Base-by-base conservation (phyloP, 2,888 invertebrate species). In the Eledona agricola region DNA sequence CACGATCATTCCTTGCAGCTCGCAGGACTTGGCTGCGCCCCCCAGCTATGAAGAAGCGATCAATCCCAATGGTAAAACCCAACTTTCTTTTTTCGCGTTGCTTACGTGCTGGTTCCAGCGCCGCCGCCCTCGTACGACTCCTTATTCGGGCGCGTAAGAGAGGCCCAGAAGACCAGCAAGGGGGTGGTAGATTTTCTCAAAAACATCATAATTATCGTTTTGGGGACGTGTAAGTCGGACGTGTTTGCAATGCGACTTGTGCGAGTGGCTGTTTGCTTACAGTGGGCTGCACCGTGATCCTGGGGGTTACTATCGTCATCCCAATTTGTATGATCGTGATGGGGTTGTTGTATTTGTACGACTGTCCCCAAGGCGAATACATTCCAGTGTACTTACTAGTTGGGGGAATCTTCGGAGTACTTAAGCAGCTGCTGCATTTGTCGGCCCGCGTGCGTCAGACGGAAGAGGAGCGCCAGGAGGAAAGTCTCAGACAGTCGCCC, bases 301-400 rank as follows among this genome's bases (percentile, higher is more conserved):
- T 86, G 58, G 85, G 83, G 23, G 73, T 86, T 31, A 81, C 84
- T 6, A 79, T 85, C 65, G 82, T 83, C 12, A 78, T 87, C 59
- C 87, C 87, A 38, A 77, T 87, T 57, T 81, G 83, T 59, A 87
- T 87, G 87, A 83, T 87, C 60, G 79, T 84, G 10, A 82, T 87
- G 69, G 87, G 86, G 34, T 78, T 82, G 13, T 70, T 84, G 25
- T 84, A 86, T 72, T 74, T 85, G 57, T 73, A 85, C 65, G 82
- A 86, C 51, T 87, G 87, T 70, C 84, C 84, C 1, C 81, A 81
- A 63, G 83, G 85, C 57, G 80, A 81, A 69, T 84, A 83, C 72
- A 86, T 87, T 72, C 87, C 87, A 13, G 81, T 86, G 37, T 87
- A 86, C 73, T 78, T 87, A 65, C 75, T 87, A 62, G 84, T 87